Base-by-base conservation (phyloP, 2,888 invertebrate genomes). In the Subacronicta megacephala region DNA sequence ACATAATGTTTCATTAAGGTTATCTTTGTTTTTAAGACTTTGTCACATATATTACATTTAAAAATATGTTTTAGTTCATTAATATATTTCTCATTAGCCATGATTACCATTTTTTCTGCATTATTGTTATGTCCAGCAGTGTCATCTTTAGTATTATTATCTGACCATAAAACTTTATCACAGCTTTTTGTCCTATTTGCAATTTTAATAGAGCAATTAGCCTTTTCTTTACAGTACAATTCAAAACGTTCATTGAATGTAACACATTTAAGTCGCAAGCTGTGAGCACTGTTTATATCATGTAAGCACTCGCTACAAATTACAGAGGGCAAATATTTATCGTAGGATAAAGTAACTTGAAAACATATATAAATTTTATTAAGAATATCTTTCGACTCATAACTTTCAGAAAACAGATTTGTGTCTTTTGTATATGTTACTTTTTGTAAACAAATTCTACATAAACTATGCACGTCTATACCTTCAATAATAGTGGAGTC, bases 1-100 rank as follows among this genome's bases (percentile, higher is more conserved):
- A 84, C 71, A 62, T 82, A 84, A 62, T 94, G 94, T 58, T 84
- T 92, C 5, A 75, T 45, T 16, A 94, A 77, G 16, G 92, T 89
- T 45, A 70, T 57, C 57, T 81, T 83, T 23, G 87, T 83, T 67
- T 89, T 92, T 7, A 92, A 77, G 29, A 81, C 63, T 76, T 91
- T 92, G 33, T 83, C 75, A 68, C 92, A 92, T 13, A 82, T 57
- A 36, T 71, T 65, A 72, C 92, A 93, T 63, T 80, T 75, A 55
- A 72, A 82, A 18, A 12, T 49, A 18, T 36, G 46, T 1, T 15
- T 23, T 10, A 15, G 15, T 16, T 23, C 18, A 17, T 44, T 44
- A 40, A 13, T 16, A 23, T 37, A 29, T 7, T 13, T 45, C 29
- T 44, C 16, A 42, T 18, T 51, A 26, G 50, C 36, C 6, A 10